Conservation (phyloP, 2,113 vertebrate species). For the Carassius auratus region DNA sequence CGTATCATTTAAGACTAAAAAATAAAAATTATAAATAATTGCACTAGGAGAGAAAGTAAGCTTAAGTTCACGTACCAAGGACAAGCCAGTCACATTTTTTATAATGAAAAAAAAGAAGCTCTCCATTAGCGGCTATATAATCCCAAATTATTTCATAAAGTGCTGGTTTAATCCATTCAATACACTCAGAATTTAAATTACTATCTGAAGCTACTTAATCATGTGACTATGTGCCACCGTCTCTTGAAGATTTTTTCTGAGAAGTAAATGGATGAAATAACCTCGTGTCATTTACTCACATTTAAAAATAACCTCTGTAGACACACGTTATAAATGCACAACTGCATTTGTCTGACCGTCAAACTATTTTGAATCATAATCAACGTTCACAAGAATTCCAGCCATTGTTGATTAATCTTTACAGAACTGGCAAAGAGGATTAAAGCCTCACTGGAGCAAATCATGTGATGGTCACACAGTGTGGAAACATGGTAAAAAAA, state of each 20-base stretch:
- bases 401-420: conserved; percentile 9
- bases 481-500: not conserved
- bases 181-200: not conserved
- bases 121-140: not conserved
- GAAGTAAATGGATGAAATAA: not conserved
- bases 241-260: not conserved
- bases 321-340: not conserved
- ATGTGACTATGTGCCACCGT: conserved; percentile 22
- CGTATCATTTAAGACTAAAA: not conserved
- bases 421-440: conserved; percentile 8
- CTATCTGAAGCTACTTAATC: not conserved
- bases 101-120: not conserved
- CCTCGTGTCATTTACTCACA: not conserved
- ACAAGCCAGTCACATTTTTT: not conserved
- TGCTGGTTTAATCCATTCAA: conserved; percentile 28
- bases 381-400: not conserved
- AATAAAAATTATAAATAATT: not conserved
- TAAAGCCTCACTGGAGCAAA: conserved; percentile 24
- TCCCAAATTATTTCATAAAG: conserved; percentile 10
- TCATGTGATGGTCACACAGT: conserved; percentile 55
- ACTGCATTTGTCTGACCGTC: not conserved
- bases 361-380: not conserved
- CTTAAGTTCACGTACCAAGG: not conserved
- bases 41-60: not conserved
- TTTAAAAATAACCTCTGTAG: conserved; percentile 11